These are phyloP conservation scores for Hymenochirus boettgeri DNA, from an alignment of 2,113 vertebrate species.

Conservation along the genomic window DNA sequence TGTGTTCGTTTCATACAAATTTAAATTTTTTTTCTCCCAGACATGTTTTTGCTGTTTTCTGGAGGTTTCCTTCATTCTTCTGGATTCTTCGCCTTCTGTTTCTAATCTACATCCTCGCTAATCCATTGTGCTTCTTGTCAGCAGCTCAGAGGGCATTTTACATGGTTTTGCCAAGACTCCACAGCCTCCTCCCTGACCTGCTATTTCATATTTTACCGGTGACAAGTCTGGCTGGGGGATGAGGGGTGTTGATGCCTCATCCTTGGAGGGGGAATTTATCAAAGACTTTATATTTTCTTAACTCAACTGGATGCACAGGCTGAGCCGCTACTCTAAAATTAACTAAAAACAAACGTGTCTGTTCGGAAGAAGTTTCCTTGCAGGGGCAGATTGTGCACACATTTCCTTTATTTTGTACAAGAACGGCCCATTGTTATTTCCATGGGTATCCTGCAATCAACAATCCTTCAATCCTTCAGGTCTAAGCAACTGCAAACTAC, in stretches of 20 bases:
- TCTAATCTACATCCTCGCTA: constrained; percentile 77
- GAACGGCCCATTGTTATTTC: no score
- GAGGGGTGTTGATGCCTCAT: constrained; percentile 11
- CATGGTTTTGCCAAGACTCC: constrained; percentile 84
- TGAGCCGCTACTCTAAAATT: constrained; percentile 30
- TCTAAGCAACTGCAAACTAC: no score
- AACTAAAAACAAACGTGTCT: neutral
- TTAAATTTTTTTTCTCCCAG: no score
- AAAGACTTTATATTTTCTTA: neutral
- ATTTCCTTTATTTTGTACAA: no score
- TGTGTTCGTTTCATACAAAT: no score
- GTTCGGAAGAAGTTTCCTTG: no score
- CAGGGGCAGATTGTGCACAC: no score
- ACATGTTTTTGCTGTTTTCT: no score
- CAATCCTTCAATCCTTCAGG: no score
- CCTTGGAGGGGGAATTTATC: constrained; percentile 59
- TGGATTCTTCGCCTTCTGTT: constrained; percentile 75
- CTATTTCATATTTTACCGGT: constrained; percentile 80
- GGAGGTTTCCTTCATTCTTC: constrained; percentile 35
- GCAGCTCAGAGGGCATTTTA: constrained; percentile 83
- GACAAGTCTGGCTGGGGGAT: constrained; percentile 58
- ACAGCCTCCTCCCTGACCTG: constrained; percentile 54
- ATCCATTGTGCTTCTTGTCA: constrained; percentile 83
- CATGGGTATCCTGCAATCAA: no score
- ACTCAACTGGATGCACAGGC: constrained; percentile 6